Percentiles rank a stretch among this genome's conserved stretches.
phyloP scores from a whole-genome alignment of 2,888 invertebrate species.

The Catocala fraxini region DNA sequence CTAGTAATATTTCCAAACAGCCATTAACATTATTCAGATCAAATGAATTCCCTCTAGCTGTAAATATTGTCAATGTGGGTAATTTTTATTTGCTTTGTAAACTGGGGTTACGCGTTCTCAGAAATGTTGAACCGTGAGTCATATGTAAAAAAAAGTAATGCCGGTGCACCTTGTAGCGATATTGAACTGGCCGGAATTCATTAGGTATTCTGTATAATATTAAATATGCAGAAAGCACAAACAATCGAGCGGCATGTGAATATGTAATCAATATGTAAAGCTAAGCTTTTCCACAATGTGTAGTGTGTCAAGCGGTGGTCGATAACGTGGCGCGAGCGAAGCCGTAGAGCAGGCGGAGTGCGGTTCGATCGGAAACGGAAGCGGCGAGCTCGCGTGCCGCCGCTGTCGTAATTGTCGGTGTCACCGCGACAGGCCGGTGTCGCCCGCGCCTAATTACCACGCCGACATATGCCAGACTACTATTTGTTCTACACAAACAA shows the following conservation, averaged over 20 bases:
- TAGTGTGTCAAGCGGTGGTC: conserved; percentile 23
- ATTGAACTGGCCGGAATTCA: too few species aligned
- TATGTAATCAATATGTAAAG: conserved; percentile 4
- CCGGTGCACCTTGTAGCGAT: too few species aligned
- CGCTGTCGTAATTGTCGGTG: conserved; percentile 73
- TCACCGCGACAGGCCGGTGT: conserved; percentile 63
- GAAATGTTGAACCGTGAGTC: too few species aligned
- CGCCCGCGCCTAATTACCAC: conserved; percentile 61
- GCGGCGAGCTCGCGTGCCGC: conserved; percentile 72
- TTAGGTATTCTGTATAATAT: too few species aligned
- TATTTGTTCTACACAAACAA: conserved; percentile 10
- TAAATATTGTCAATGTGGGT: conserved; percentile 19
- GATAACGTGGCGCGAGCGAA: conserved; percentile 48
- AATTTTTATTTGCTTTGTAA: too few species aligned
- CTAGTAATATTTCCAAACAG: conserved; percentile 38
- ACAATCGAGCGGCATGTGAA: not conserved
- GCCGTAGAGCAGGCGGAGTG: conserved; percentile 63
- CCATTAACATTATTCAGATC: conserved; percentile 36
- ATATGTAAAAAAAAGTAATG: too few species aligned
- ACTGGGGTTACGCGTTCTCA: too few species aligned
- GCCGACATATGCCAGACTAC: conserved; percentile 63
- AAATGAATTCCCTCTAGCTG: conserved; percentile 31
- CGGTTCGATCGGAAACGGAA: conserved; percentile 80
- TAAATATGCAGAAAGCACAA: too few species aligned
- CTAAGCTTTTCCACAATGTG: not conserved